Conservation (phyloP, 2,113 vertebrate species). For the Caretta caretta region DNA sequence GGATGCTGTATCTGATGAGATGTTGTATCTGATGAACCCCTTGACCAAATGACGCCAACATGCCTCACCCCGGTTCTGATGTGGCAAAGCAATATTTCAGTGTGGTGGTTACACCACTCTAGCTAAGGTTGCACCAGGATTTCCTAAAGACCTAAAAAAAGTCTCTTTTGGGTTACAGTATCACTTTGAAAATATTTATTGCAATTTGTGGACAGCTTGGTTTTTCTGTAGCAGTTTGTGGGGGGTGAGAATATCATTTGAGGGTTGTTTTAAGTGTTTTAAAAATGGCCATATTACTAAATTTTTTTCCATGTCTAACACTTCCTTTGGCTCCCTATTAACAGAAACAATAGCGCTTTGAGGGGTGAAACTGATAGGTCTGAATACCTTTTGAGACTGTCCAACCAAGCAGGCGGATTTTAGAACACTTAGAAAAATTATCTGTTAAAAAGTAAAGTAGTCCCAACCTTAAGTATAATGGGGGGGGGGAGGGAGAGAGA, state of each 20-base stretch:
- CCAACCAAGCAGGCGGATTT: too few relatives aligned
- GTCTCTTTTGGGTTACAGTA: not conserved
- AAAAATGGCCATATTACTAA: not conserved
- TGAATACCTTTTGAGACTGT: too few relatives aligned
- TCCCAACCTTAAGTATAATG: not conserved
- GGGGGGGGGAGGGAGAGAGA: too few relatives aligned
- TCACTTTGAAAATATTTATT: not conserved
- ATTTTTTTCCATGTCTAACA: not conserved
- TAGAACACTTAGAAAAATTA: too few relatives aligned
- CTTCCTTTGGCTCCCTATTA: not conserved
- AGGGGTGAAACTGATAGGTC: too few relatives aligned
- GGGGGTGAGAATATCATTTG: not conserved
- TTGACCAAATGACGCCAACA: not conserved
- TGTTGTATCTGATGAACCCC: not conserved
- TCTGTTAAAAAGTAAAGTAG: too few relatives aligned
- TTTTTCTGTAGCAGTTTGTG: not conserved
- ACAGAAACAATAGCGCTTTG: too few relatives aligned
- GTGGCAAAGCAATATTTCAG: not conserved
- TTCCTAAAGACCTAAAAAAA: not conserved
- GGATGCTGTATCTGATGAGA: not conserved
- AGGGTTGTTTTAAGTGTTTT: not conserved
- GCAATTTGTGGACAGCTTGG: not conserved
- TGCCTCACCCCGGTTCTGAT: not conserved
- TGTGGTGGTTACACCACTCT: not conserved
- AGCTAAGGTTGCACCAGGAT: not conserved